These are phyloP conservation scores for Ataeniobius toweri DNA, from an alignment of 2,797 vertebrate species.

Conservation along the genomic window DNA sequence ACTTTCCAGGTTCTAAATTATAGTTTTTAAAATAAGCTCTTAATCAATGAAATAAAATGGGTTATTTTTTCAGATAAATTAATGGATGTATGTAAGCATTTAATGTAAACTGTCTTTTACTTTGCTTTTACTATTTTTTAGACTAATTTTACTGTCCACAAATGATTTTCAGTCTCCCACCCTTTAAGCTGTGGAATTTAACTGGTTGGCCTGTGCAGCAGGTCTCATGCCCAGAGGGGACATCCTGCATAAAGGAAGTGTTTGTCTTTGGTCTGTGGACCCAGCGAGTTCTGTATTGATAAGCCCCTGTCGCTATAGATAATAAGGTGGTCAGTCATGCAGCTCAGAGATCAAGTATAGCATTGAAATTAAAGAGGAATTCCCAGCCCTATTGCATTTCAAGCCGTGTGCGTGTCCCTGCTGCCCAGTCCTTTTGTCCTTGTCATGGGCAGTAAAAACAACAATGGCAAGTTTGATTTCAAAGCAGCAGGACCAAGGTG, in stretches of 20 bases:
- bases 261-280: conserved; percentile 86
- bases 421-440: conserved; percentile 73
- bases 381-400: conserved; percentile 91
- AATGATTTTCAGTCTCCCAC: conserved; percentile 48
- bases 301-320: conserved; percentile 85
- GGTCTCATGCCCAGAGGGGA: conserved; percentile 74
- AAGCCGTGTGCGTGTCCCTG: conserved; percentile 66
- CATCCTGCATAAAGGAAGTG: conserved; percentile 80
- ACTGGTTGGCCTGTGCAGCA: conserved; percentile 71
- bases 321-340: conserved; percentile 93
- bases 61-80: not conserved
- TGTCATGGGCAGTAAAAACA: conserved; percentile 80
- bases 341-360: conserved; percentile 90
- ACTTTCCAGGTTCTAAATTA: too few relatives aligned
- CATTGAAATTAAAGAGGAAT: conserved; percentile 88
- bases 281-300: conserved; percentile 76
- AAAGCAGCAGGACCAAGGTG: conserved; percentile 76
- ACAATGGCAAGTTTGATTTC: conserved; percentile 82
- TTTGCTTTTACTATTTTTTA: not conserved
- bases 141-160: conserved; percentile 25
- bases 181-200: conserved; percentile 59
- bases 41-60: not conserved
- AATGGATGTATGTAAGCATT: not conserved
- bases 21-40: too few relatives aligned
- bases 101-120: not conserved